Evolutionary conservation across 2,113 vertebrate genomes (phyloP), one percentile per base, ranked within the genome.

Genomic region (Electrona antarctica): DNA sequence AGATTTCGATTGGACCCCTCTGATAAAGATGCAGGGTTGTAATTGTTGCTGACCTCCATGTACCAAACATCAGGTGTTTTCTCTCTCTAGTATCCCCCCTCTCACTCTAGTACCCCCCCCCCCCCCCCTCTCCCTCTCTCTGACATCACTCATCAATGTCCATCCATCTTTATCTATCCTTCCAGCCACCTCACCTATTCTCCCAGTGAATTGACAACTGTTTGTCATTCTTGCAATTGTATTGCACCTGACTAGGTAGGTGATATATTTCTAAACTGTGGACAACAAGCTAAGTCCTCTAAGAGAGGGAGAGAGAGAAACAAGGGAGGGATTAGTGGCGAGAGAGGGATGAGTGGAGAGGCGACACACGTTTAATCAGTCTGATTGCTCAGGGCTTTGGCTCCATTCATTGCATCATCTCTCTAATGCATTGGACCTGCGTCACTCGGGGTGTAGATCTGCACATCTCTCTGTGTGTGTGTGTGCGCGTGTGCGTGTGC

Each of bases 371-470:
- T 79, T 77, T 85, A 88, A 90, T 91, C 90, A 90, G 57, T 76
- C 74, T 89, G 86, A 93, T 93, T 90, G 85, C 88, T 89, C 77
- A 80, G 63, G 77, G 82, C 87, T 87, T 80, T 88, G 76, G 82
- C 77, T 87, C 78, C 60, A 86, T 81, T 85, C 80, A 60, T 92
- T 91, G 91, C 90, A 91, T 92, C 91, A 93, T 89, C 74, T 84
- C 88, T 87, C 85, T 85, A 82, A 89, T 89, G 89, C 82, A 87
- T 85, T 86, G 70, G 63, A 75, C 73, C 74, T 74, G 73, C 55
- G 69, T 85, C 78, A 69, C 51, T 71, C 47, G 76, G 6, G 3
- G 33, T 67, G 58, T 51, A 73, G 60, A 66, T 66, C 63, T 66
- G 76, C 67, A 65, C 57, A 61, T 8, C 54, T 60, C 12, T 15